phyloP scores from a whole-genome alignment of 2,888 invertebrate species.

The Tipula unca region DNA sequence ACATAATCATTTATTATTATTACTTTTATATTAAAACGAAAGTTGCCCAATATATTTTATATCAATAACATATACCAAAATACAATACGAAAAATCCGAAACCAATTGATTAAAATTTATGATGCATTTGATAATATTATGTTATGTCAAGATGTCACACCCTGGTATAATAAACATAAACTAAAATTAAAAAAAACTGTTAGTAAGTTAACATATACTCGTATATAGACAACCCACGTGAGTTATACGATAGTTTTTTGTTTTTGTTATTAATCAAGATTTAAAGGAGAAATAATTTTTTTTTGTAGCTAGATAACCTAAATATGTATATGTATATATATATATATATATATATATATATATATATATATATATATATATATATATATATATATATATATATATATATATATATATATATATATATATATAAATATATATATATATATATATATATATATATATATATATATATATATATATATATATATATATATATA shows the following conservation, averaged over 20 bases:
- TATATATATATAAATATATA: too few relatives aligned
- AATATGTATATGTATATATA: not conserved
- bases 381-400: too few relatives aligned
- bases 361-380: too few relatives aligned
- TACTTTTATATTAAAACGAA: not conserved
- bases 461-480: too few relatives aligned
- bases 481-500: too few relatives aligned
- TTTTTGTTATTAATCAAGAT: not conserved
- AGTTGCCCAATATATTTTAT: not conserved
- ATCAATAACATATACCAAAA: not conserved
- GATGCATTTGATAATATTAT: not conserved
- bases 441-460: too few relatives aligned
- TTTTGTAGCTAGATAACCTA: not conserved
- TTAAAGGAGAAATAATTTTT: not conserved
- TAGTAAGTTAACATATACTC: not conserved
- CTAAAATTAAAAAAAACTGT: not conserved
- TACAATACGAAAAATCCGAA: not conserved
- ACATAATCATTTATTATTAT: not conserved
- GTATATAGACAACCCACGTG: not conserved
- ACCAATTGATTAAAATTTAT: not conserved
- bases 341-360: too few relatives aligned
- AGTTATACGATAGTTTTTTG: not conserved
- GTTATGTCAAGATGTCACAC: constrained; percentile 8
- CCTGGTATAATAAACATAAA: not conserved
- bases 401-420: too few relatives aligned